These are phyloP conservation scores for Brachymystax lenok DNA, from an alignment of 2,797 vertebrate genomes.

Conservation along the genomic window DNA sequence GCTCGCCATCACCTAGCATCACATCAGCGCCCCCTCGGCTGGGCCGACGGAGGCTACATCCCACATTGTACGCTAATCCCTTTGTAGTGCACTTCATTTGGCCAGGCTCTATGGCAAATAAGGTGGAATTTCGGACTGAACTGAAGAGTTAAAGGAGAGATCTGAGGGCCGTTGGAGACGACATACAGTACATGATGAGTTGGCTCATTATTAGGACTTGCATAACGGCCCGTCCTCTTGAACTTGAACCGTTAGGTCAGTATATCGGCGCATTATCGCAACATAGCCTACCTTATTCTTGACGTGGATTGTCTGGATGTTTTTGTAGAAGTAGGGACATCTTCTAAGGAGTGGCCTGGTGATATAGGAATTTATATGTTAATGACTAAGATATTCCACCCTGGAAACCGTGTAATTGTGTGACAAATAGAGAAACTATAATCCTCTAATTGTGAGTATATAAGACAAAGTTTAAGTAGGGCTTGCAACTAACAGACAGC, in stretches of 20 bases:
- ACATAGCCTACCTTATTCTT: background rate
- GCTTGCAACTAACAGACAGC: too few relatives aligned
- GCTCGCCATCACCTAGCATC: slow-evolving; percentile 38
- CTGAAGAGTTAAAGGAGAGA: background rate
- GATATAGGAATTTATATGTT: too few relatives aligned
- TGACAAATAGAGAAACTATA: too few relatives aligned
- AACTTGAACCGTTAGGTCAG: background rate
- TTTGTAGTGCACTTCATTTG: background rate
- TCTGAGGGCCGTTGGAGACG: background rate
- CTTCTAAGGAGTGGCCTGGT: background rate
- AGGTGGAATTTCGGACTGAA: background rate
- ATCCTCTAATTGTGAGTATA: too few relatives aligned
- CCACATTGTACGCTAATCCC: background rate
- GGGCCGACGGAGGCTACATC: slow-evolving; percentile 6
- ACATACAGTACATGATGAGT: background rate
- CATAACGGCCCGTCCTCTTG: background rate
- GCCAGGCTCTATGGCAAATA: too few relatives aligned
- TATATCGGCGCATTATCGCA: background rate
- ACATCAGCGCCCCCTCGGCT: slow-evolving; percentile 42
- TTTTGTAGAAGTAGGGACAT: background rate
- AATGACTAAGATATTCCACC: too few relatives aligned
- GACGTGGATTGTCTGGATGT: background rate
- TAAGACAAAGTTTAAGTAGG: too few relatives aligned
- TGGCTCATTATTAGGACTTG: background rate
- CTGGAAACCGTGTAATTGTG: too few relatives aligned